Evolutionary conservation across 64 coral and sea anemone genomes (phyloP).

Genomic region (Pachyseris speciosa): DNA sequence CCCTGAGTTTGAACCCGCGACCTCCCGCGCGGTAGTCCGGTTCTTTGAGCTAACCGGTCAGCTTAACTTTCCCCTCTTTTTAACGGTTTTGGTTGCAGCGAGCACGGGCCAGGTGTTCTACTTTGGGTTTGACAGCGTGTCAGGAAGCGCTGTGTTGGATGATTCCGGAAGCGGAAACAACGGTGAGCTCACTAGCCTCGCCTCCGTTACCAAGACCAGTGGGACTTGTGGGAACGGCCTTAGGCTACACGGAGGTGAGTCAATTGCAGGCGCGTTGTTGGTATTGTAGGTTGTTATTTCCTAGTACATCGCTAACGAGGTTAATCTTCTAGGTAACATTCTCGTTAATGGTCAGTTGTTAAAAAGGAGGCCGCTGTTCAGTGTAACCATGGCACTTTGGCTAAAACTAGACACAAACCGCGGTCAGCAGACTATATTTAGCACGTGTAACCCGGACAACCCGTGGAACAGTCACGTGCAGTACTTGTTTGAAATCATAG

Average conservation of each 20-base stretch:
- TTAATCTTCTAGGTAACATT: slow-evolving; percentile 71
- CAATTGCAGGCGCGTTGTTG: too few species aligned
- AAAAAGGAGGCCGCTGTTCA: slow-evolving; percentile 69
- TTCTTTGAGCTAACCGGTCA: background rate
- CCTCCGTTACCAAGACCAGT: slow-evolving; percentile 84
- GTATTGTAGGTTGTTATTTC: too few species aligned
- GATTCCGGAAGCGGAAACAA: slow-evolving; percentile 90
- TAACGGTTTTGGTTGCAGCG: background rate
- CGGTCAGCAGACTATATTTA: slow-evolving; percentile 90
- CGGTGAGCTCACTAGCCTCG: slow-evolving; percentile 74
- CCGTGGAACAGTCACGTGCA: slow-evolving; percentile 72
- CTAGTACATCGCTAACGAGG: background rate
- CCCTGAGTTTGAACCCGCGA: too few species aligned
- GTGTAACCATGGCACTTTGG: slow-evolving; percentile 91
- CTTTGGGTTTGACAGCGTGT: slow-evolving; percentile 96
- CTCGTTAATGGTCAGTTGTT: slow-evolving; percentile 68
- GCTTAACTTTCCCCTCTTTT: background rate
- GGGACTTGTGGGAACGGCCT: slow-evolving; percentile 92
- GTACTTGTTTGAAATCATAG: slow-evolving; percentile 80
- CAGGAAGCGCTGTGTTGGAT: slow-evolving; percentile 90
- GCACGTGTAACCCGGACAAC: slow-evolving; percentile 85
- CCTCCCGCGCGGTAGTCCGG: too few species aligned
- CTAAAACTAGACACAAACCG: slow-evolving; percentile 92
- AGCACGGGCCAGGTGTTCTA: slow-evolving; percentile 75
- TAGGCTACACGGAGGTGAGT: slow-evolving; percentile 74